phyloP scores from a whole-genome alignment of 2,113 vertebrate genomes.

The Panurus biarmicus region DNA sequence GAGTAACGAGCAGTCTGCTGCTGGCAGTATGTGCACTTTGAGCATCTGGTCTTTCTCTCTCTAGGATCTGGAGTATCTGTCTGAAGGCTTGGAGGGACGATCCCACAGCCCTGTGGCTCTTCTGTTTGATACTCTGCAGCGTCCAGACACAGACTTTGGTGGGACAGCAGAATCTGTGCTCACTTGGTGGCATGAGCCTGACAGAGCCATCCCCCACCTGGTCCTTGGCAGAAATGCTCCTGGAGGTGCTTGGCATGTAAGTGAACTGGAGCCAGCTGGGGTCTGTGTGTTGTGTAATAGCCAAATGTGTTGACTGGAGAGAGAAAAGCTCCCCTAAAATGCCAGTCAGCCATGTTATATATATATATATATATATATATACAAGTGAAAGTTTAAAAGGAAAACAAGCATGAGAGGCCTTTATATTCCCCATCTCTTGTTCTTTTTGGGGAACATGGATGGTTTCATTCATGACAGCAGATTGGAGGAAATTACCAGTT shows the following conservation, averaged over 20 bases:
- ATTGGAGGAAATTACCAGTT: neutral
- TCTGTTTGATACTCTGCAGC: constrained; percentile 77
- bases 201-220: constrained; percentile 71
- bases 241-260: constrained; percentile 81
- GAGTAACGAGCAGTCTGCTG: neutral
- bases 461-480: neutral
- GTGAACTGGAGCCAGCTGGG: neutral
- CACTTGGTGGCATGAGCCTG: constrained; percentile 56
- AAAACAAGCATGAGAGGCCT: neutral
- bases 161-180: constrained; percentile 72
- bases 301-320: neutral
- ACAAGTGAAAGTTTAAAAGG: neutral
- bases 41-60: neutral
- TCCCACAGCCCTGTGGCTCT: constrained; percentile 73
- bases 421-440: neutral
- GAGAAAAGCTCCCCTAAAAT: neutral
- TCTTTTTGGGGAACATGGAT: neutral
- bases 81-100: constrained; percentile 79
- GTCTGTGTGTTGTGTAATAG: neutral
- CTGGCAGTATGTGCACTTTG: neutral
- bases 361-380: neutral
- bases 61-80: constrained; percentile 78
- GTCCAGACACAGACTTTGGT: constrained; percentile 75
- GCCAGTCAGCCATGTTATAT: neutral
- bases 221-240: constrained; percentile 74